A percentile compares a stretch with the other conserved stretches of the same genome.
Evolutionary conservation across 2,797 vertebrate genomes (phyloP).

Genomic region (Columba guinea): DNA sequence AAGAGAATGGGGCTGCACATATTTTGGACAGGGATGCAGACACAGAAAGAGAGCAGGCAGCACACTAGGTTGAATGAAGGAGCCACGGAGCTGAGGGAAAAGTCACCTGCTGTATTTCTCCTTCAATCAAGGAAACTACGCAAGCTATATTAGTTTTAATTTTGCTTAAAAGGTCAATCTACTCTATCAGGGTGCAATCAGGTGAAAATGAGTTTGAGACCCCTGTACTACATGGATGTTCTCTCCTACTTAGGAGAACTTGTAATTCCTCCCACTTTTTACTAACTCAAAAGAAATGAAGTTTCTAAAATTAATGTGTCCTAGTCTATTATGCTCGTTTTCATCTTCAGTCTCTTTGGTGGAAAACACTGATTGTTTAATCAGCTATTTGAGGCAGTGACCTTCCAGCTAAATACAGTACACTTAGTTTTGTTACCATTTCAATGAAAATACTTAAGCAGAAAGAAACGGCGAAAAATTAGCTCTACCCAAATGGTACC

Average conservation of each 20-base stretch:
- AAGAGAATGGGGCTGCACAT: neutral
- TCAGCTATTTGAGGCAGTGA: neutral
- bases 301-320: neutral
- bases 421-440: neutral
- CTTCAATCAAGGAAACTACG: fast-evolving
- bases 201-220: too few relatives aligned
- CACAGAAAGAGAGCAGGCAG: neutral
- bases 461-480: neutral
- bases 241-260: neutral
- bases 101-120: neutral
- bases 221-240: neutral
- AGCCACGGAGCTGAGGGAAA: neutral
- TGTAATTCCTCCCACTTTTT: neutral
- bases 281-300: neutral
- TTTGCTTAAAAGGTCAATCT: neutral
- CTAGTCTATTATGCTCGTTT: neutral
- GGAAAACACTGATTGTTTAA: neutral
- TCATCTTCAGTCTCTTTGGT: neutral
- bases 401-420: neutral
- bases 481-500: neutral
- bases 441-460: neutral
- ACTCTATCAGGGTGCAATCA: too few relatives aligned
- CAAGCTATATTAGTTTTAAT: neutral
- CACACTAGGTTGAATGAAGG: neutral
- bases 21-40: neutral